Percentiles rank a stretch among this genome's conserved stretches.
Conservation (phyloP, 2,797 vertebrate species). For the Catostomus latipinnis region DNA sequence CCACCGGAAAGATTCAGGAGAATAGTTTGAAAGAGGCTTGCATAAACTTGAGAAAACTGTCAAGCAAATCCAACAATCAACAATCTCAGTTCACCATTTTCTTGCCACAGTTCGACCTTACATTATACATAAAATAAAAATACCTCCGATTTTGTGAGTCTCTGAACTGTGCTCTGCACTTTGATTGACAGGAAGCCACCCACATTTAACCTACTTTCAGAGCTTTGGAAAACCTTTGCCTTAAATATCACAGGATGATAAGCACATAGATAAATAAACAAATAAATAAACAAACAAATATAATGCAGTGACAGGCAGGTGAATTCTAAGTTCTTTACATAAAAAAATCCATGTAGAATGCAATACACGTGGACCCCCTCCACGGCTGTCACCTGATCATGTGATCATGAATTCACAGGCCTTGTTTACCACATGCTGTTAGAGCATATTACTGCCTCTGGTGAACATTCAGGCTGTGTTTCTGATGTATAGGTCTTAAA, state of each 20-base stretch:
- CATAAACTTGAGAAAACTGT: slow-evolving; percentile 11
- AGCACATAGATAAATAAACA: slow-evolving; percentile 13
- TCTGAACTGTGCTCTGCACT: neutral
- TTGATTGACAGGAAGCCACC: slow-evolving; percentile 27
- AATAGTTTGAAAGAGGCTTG: neutral
- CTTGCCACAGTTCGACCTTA: neutral
- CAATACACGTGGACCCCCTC: neutral
- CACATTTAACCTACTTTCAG: slow-evolving; percentile 34
- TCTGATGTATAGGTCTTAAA: slow-evolving; percentile 38
- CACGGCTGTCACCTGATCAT: neutral
- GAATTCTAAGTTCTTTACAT: neutral
- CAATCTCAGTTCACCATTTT: slow-evolving; percentile 3
- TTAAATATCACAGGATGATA: slow-evolving; percentile 19
- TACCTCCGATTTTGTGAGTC: neutral
- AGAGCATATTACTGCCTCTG: slow-evolving; percentile 24
- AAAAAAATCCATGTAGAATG: neutral
- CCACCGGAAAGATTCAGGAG: neutral
- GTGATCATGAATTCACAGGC: slow-evolving; percentile 7
- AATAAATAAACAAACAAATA: neutral
- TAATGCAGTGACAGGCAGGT: neutral
- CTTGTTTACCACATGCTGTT: slow-evolving; percentile 46
- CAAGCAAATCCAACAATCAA: neutral
- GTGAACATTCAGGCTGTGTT: slow-evolving; percentile 27
- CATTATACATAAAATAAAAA: slow-evolving; percentile 37
- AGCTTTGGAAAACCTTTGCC: neutral